Conservation (phyloP, 2,113 vertebrate species). For the Sprattus sprattus region DNA sequence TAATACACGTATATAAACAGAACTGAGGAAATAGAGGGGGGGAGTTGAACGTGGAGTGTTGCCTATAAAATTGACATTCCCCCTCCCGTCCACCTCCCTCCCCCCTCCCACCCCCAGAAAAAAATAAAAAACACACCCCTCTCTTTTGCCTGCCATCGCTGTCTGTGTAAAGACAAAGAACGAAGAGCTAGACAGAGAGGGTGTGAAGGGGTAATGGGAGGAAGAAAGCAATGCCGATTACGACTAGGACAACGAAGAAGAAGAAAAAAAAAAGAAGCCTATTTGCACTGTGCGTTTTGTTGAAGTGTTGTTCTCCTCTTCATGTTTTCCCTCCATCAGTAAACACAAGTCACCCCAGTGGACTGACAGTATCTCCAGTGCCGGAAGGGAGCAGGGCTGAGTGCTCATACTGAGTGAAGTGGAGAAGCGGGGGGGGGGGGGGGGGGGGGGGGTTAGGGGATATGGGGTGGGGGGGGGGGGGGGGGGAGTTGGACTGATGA, state of each 20-base stretch:
- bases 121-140: neutral
- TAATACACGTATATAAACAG: neutral
- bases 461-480: slow-evolving; percentile 35
- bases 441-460: neutral
- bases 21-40: slow-evolving; percentile 31
- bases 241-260: neutral
- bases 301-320: slow-evolving; percentile 67
- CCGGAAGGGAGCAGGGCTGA: neutral
- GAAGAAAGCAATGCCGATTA: neutral
- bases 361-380: neutral
- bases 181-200: neutral
- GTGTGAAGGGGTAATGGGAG: neutral
- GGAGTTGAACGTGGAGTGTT: slow-evolving; percentile 34
- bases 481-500: slow-evolving; percentile 53
- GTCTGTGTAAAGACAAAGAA: neutral
- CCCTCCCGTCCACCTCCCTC: slow-evolving; percentile 35
- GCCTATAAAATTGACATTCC: slow-evolving; percentile 47
- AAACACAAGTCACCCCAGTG: slow-evolving; percentile 9
- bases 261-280: slow-evolving; percentile 53
- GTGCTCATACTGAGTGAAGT: neutral
- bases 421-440: neutral
- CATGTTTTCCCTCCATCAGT: slow-evolving; percentile 54
- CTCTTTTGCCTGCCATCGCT: neutral
- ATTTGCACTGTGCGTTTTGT: slow-evolving; percentile 77
- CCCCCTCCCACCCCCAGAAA: slow-evolving; percentile 1